Base-by-base conservation (phyloP, 2,888 invertebrate genomes). In the Conops quadrifasciatus region DNA sequence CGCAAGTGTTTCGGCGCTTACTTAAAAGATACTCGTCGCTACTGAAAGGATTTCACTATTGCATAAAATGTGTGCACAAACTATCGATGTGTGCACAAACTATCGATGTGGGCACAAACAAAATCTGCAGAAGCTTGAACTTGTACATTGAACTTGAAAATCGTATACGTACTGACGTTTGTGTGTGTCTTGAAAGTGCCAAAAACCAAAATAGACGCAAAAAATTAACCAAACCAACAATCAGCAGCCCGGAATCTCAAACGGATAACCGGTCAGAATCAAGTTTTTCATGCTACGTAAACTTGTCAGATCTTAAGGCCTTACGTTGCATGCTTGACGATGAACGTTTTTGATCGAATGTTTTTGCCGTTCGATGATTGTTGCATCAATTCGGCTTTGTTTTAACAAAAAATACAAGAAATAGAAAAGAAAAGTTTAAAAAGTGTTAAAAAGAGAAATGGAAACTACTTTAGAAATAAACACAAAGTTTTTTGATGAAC, bases 111-210 rank as follows among this genome's bases (percentile, higher is more conserved):
- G 3, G n/a, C n/a, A 24, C 11, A 28, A 62, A 62, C n/a, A 21
- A 21, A 62, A 43, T 21, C 5, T 16, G 43, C 13, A 24, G 58
- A 45, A 24, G 11, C 21, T 19, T 53, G 53, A 66, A 66, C 21
- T 66, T 66, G 51, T 51, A 5, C 65, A 30, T 66, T 66, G 65
- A 66, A 66, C 65, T 66, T 66, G 65, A 66, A 66, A 56, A 2
- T 56, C 24, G 51, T 43, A n/a, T n/a, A 51, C 51, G 4, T 24
- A 19, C 19, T 21, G 9, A 9, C 36, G 36, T 36, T 36, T 36
- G n/a, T 36, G 36, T 9, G 4, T 36, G 13, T 56, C 21, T 9
- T 56, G 24, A 24, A 56, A 36, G 36, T 36, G 36, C 36, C 36
- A 36, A 36, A 36, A 36, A 36, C 36, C 36, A 9, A 36, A 36